Evolutionary conservation across 2,888 invertebrate species (phyloP), one percentile per base, ranked within the genome.

Genomic region (Syrista parreyssii): DNA sequence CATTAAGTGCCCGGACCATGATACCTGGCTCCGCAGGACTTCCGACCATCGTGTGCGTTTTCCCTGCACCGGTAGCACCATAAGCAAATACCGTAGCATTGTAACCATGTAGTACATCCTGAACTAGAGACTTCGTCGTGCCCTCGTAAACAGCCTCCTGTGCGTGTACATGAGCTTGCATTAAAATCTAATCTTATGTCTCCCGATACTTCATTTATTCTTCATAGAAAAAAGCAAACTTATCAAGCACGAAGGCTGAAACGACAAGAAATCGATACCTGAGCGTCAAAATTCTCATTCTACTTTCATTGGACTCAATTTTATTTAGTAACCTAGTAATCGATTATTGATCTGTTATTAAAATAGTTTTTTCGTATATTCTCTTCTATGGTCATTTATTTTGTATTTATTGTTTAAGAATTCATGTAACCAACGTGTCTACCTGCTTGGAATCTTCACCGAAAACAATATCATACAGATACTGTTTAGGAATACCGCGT

Each of bases 1-100:
- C 96, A 88, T 96, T 95, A 36, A 98, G 94, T 0, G 97, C 96
- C 75, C 97, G 93, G 0, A 96, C 96, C 97, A 98, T 98, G 80
- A 97, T 95, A 4, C 98, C 98, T 0, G 97, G 96, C 82, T 94
- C 93, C 87, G 92, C 86, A 30, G 92, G 86, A 90, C 93, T 92
- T 0, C 96, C 96, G 74, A 96, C 94, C 98, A 98, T 98, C 12
- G 98, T 98, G 91, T 97, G 95, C 0, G 98, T 98, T 92, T 98
- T 98, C 40, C 98, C 98, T 4, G 97, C 96, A 1, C 97, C 97
- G 68, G 98, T 98, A 6, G 98, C 96, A 9, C 98, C 98, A 89
- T 98, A 99, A 1, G 99, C 98, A 92, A 99, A 99, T 35, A 99
- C 98, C 0, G 98, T 98, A 0, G 97, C 98, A 87, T 98, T 98